Base-by-base conservation (phyloP, 2,888 invertebrate species). In the Clostera curtula region DNA sequence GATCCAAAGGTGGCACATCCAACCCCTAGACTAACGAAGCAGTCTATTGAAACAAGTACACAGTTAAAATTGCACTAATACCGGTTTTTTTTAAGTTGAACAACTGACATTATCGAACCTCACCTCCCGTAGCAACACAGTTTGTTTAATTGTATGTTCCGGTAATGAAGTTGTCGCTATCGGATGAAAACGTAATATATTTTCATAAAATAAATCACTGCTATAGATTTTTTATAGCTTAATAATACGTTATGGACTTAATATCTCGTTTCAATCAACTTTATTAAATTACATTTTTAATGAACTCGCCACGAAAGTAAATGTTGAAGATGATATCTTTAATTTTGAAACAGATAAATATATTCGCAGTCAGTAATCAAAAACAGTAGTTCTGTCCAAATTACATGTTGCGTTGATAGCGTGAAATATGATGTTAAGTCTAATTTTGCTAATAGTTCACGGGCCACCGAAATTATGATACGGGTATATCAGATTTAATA, bases 401-500 rank as follows among this genome's bases (percentile, higher is more conserved):
- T 51, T 47, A 45, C 21, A 45, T 21, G 40, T 40, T 45, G 14
- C 23, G 24, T 23, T 25, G 24, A 30, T 36, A 39, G 38, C 30
- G 30, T 31, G 24, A 24, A 39, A 30, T 30, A 35, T 36, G 27
- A 29, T 35, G 36, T 40, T 40, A 48, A 18, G 38, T 40, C 41
- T 38, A 45, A 35, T 40, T 47, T 45, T 12, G 26, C 24, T 39
- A 42, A 43, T 36, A 35, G 32, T 44, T 40, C 24, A 35, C 34
- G 36, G 50, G 54, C 53, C 56, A 46, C 51, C 40, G 26, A 49
- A 60, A 60, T 56, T 56, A 50, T 34, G 49, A 31, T 40, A 44
- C 45, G 48, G 39, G 44, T n/a, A n/a, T 50, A 57, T 57, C 47
- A 45, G 49, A 60, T 54, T 58, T 56, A 50, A 57, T 54, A 47